A percentile compares a stretch with the other conserved stretches of the same genome.
phyloP scores from a whole-genome alignment of 2,797 vertebrate genomes.

The Myiotriccus ornatus region DNA sequence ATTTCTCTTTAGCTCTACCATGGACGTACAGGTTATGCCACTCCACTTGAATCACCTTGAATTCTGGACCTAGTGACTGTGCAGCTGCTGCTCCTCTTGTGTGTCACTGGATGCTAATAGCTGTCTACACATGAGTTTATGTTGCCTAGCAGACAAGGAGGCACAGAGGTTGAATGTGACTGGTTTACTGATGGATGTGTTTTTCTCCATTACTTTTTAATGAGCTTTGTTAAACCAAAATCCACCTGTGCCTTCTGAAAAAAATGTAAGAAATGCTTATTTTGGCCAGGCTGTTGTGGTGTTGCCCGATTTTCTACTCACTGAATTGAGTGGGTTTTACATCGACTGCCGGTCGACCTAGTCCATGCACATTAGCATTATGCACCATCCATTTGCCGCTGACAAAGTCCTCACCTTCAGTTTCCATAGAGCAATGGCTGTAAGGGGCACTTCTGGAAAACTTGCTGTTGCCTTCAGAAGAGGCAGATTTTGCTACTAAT shows the following conservation, averaged over 20 bases:
- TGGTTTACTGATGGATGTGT: constrained; percentile 46
- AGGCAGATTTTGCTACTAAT: not conserved
- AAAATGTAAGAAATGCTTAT: not conserved
- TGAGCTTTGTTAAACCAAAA: constrained; percentile 43
- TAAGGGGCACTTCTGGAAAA: not conserved
- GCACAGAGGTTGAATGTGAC: constrained; percentile 7
- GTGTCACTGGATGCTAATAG: not conserved
- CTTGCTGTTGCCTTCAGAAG: not conserved
- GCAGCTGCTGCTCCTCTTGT: not conserved
- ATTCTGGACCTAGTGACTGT: not conserved
- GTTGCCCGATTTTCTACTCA: not conserved
- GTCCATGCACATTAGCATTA: not conserved
- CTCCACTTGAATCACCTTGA: not conserved
- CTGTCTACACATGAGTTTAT: constrained; percentile 5
- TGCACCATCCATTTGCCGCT: accelerated
- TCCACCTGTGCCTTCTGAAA: constrained; percentile 2
- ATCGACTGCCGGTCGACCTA: not conserved
- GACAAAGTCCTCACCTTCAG: not conserved
- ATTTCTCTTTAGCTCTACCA: not conserved
- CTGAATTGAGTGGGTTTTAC: not conserved
- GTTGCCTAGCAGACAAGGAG: constrained; percentile 32
- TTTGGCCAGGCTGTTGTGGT: not conserved
- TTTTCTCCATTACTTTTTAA: constrained; percentile 44
- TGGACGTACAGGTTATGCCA: not conserved
- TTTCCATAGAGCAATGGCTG: not conserved